These are phyloP conservation scores for Astyanax mexicanus DNA, from an alignment of 2,797 vertebrate species.

Conservation along the genomic window DNA sequence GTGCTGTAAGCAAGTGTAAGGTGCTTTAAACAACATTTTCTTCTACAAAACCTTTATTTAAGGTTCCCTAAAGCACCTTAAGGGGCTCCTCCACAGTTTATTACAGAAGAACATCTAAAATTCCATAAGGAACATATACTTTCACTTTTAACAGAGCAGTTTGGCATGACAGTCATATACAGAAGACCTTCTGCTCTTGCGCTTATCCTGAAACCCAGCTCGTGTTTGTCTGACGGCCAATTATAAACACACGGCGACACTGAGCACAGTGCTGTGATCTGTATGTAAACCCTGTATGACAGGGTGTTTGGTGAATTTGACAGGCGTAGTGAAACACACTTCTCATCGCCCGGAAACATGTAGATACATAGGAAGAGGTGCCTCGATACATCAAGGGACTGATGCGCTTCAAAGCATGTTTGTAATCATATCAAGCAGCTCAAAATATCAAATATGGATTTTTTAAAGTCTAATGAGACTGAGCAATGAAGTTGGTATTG, in stretches of 20 bases:
- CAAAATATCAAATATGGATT: background rate
- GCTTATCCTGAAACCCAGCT: background rate
- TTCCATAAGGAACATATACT: too few relatives aligned
- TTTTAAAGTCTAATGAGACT: background rate
- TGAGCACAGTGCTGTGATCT: conserved; percentile 7
- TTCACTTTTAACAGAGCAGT: too few relatives aligned
- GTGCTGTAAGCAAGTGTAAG: too few relatives aligned
- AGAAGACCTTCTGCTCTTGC: background rate
- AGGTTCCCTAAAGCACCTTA: too few relatives aligned
- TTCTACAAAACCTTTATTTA: too few relatives aligned
- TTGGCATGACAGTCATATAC: background rate
- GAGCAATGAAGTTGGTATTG: background rate
- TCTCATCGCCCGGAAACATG: conserved; percentile 7
- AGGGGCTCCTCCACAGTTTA: too few relatives aligned
- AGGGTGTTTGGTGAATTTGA: conserved; percentile 13
- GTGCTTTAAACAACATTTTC: too few relatives aligned
- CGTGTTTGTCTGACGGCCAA: background rate
- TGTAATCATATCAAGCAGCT: background rate
- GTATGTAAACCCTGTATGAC: background rate
- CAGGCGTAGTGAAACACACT: conserved; percentile 3
- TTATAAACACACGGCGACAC: background rate
- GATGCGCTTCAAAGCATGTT: background rate
- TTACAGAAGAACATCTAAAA: too few relatives aligned
- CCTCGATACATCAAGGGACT: background rate
- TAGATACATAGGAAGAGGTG: background rate